These are phyloP conservation scores for Antheraea yamamai DNA, from an alignment of 2,888 invertebrate species.

Conservation along the genomic window DNA sequence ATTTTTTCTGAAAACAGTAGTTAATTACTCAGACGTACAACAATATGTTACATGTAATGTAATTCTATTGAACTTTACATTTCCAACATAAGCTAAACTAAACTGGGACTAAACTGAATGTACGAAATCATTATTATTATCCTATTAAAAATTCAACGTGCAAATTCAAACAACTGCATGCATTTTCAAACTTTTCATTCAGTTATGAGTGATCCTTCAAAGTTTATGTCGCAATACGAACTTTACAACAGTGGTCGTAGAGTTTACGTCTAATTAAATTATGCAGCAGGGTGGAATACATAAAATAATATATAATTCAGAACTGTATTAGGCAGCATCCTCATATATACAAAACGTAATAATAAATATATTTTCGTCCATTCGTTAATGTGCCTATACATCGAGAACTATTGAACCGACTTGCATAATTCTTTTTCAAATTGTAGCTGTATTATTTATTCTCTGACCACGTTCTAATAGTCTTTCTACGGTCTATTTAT, in stretches of 20 bases:
- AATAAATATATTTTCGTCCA: too few species aligned
- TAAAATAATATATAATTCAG: background rate
- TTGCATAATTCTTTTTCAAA: background rate
- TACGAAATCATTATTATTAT: background rate
- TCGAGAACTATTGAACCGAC: background rate
- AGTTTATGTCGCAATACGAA: background rate
- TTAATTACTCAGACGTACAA: too few species aligned
- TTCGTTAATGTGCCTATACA: background rate
- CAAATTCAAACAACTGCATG: background rate
- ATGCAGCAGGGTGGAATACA: background rate
- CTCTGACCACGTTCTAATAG: too few species aligned
- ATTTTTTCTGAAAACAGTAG: too few species aligned
- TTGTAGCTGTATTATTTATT: too few species aligned
- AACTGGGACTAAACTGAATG: background rate
- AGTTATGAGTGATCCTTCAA: background rate
- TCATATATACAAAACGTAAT: too few species aligned
- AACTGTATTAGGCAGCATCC: background rate
- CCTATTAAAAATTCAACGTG: background rate
- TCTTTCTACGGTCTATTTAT: background rate
- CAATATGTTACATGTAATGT: too few species aligned
- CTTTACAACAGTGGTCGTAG: background rate
- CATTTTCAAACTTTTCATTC: background rate
- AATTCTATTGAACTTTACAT: too few species aligned
- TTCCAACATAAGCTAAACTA: too few species aligned
- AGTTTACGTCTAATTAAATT: background rate